Evolutionary conservation across 1,140 invertebrate species (phyloP), one percentile per base, ranked within the genome.

Genomic region (Trichonephila clavipes): DNA sequence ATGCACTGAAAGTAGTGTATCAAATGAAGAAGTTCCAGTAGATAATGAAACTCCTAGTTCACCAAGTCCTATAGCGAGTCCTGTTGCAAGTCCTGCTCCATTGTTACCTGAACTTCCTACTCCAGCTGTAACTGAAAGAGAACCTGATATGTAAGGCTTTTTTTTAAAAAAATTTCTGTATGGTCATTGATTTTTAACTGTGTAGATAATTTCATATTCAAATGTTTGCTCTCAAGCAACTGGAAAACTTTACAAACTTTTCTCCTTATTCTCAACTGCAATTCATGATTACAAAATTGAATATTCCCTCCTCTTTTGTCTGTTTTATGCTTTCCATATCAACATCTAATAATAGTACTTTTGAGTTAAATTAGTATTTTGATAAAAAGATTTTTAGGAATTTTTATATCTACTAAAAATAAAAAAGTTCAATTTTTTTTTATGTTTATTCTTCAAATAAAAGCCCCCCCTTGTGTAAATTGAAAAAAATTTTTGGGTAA

Each of bases 1-100:
- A 14, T 94, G 66, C 51, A 95, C 95, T 14, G 96, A 96, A 94
- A 96, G 95, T 91, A 96, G 95, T 94, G 94, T 95, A 34, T 95
- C 95, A 88, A 95, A 95, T 94, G 96, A 96, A 94, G 95, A 95
- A 72, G 95, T 95, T 72, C 95, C 95, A 10, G 95, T 95, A 86
- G 96, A 96, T 28, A 95, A 93, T 21, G 96, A 96, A 90, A 95
- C 94, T 44, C 95, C 95, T 64, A 92, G 94, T 34, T 93, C 94
- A 61, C 94, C 94, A 19, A 90, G 93, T 92, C 87, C 88, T 69
- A 85, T 40, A n/a, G 66, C 66, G n/a, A 94, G 93, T 61, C 82
- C 94, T 62, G 94, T 95, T 66, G 93, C 95, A 62, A 94, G 94
- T 59, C 94, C 95, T 92, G 62, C 59, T 28, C 93, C 94, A 64